Percentiles rank a stretch among this genome's conserved stretches.
These are phyloP conservation scores for Carollia perspicillata DNA, from an alignment of 2,113 vertebrate genomes.

Conservation along the genomic window DNA sequence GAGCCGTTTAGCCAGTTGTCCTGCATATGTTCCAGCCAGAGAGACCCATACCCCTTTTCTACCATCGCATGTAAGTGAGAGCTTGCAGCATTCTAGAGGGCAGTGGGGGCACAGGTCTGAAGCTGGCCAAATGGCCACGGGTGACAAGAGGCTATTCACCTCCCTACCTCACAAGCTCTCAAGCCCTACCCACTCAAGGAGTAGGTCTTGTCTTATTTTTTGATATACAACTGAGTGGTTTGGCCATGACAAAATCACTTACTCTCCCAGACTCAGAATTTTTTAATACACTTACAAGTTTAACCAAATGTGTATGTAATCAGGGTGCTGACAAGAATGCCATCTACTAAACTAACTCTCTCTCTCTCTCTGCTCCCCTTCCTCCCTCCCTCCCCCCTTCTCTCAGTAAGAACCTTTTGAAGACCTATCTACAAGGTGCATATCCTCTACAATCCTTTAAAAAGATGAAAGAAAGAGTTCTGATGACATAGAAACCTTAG, in stretches of 20 bases:
- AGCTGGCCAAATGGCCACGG: background rate
- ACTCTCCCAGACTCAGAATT: background rate
- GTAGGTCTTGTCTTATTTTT: background rate
- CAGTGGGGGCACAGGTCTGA: background rate
- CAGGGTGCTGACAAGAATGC: background rate
- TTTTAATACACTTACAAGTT: background rate
- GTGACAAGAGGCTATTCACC: background rate
- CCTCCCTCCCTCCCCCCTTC: background rate
- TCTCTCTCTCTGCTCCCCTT: too few species aligned
- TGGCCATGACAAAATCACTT: background rate
- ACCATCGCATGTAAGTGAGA: background rate
- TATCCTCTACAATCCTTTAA: background rate
- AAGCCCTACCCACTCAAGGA: background rate
- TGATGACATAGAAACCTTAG: background rate
- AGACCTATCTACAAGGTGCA: background rate
- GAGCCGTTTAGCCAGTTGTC: background rate
- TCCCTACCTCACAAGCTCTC: background rate
- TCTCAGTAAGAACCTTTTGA: background rate
- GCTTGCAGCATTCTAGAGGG: background rate
- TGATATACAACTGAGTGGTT: background rate
- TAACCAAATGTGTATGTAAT: background rate
- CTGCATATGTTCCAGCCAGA: background rate
- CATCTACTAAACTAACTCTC: background rate
- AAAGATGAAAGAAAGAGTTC: background rate
- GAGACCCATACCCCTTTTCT: background rate